Base-by-base conservation (phyloP, 2,888 invertebrate species). In the Leucoptera coffeella region DNA sequence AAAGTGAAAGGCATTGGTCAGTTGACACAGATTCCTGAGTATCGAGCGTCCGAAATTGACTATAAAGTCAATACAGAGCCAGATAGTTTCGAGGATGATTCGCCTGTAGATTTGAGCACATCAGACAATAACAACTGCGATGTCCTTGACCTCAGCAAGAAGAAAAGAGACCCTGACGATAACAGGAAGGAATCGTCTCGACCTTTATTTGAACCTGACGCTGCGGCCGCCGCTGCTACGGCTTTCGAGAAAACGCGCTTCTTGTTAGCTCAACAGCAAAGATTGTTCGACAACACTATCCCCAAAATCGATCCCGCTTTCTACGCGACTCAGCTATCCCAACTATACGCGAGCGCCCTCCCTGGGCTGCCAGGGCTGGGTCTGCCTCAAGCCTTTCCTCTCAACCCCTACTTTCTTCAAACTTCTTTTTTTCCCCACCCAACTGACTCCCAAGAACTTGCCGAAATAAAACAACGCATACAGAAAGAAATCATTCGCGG, bases 91-190 rank as follows among this genome's bases (percentile, higher is more conserved):
- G 65, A 72, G 29, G 74, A 72, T 30, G 74, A 67, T 30, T 51
- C 75, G 13, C 79, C 85, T 1, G 74, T 87, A 28, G 86, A 88
- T 52, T 65, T 86, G 14, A 81, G 81, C 29, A 84, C 82, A 57
- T 60, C 50, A 36, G 71, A 65, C 27, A 61, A 60, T 26, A 61
- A 58, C 30, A 60, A 56, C 34, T 67, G 65, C 35, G 84, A 86
- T 50, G 88, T 84, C 4, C 65, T 90, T 23, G 90, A 91, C 59
- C 74, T 91, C 34, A 88, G 88, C 47, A 86, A 85, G 46, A 89
- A 88, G 55, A 78, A 75, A 50, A 57, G 51, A 26, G 59, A 55
- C 29, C 39, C 40, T 2, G 62, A 65, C 28, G 37, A 48, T 25
- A 55, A 61, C 12, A 59, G 60, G 28, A 47, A 53, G 2, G 60